phyloP scores from a whole-genome alignment of 2,113 vertebrate species.

The Jaculus jaculus region DNA sequence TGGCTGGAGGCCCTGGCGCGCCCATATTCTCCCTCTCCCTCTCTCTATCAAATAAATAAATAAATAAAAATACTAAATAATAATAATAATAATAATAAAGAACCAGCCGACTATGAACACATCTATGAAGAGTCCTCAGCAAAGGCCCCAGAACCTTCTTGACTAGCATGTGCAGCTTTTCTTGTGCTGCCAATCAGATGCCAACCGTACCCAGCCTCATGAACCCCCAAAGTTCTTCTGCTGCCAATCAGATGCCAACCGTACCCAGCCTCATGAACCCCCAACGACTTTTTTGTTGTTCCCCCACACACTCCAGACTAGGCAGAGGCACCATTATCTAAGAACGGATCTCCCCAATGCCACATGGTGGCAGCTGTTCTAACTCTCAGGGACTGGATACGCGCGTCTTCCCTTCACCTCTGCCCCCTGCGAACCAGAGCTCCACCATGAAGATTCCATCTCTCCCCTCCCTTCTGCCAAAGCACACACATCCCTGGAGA shows the following conservation, averaged over 20 bases:
- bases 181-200: slow-evolving; percentile 39
- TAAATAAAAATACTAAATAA: too few species aligned
- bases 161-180: neutral
- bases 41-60: too few species aligned
- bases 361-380: neutral
- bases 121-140: slow-evolving; percentile 1
- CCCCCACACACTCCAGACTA: neutral
- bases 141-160: neutral
- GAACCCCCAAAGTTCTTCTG: slow-evolving; percentile 18
- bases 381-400: neutral
- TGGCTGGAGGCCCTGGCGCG: too few species aligned
- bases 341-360: neutral
- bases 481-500: neutral
- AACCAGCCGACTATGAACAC: neutral
- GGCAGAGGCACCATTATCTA: slow-evolving; percentile 27
- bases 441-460: neutral
- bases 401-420: neutral
- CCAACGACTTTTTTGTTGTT: slow-evolving; percentile 8
- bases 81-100: too few species aligned
- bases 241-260: slow-evolving; percentile 42
- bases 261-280: neutral
- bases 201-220: neutral
- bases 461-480: neutral
- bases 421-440: neutral
- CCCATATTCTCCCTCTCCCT: too few species aligned